A percentile compares a stretch with the other conserved stretches of the same genome.
Evolutionary conservation across 2,888 invertebrate genomes (phyloP).

Genomic region (Trissolcus japonicus): DNA sequence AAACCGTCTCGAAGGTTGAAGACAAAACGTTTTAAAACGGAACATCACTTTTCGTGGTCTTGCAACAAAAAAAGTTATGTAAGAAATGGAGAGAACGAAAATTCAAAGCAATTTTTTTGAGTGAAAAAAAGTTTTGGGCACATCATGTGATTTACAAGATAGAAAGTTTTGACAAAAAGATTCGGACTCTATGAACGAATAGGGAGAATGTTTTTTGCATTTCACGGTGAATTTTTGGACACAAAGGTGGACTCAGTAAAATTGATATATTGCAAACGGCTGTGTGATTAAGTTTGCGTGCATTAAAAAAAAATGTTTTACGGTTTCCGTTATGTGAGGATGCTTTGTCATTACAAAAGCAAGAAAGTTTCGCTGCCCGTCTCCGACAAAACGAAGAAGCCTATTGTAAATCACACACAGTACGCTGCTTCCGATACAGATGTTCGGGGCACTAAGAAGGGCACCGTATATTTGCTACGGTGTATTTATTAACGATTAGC

Average conservation of each 20-base stretch:
- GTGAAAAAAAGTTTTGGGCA: too few relatives aligned
- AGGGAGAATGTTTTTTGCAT: neutral
- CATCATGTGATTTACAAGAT: neutral
- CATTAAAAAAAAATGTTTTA: slow-evolving; percentile 1
- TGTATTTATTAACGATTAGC: neutral
- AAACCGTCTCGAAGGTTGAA: too few relatives aligned
- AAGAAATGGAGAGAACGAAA: too few relatives aligned
- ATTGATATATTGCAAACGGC: slow-evolving; percentile 6
- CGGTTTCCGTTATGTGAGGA: neutral
- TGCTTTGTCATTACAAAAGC: slow-evolving; percentile 9
- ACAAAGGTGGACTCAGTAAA: neutral
- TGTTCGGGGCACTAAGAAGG: neutral
- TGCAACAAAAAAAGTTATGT: too few relatives aligned
- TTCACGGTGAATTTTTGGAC: neutral
- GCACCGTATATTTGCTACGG: neutral
- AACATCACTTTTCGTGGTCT: too few relatives aligned
- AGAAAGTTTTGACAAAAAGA: neutral
- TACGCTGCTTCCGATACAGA: neutral
- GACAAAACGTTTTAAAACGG: too few relatives aligned
- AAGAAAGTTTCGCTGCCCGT: neutral
- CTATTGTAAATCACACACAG: slow-evolving; percentile 8
- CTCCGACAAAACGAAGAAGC: slow-evolving; percentile 1
- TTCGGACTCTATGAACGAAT: neutral
- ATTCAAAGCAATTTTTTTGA: too few relatives aligned
- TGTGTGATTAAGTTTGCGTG: slow-evolving; percentile 2